Base-by-base conservation (phyloP, 2,888 invertebrate genomes). In the Chirona hameri region DNA sequence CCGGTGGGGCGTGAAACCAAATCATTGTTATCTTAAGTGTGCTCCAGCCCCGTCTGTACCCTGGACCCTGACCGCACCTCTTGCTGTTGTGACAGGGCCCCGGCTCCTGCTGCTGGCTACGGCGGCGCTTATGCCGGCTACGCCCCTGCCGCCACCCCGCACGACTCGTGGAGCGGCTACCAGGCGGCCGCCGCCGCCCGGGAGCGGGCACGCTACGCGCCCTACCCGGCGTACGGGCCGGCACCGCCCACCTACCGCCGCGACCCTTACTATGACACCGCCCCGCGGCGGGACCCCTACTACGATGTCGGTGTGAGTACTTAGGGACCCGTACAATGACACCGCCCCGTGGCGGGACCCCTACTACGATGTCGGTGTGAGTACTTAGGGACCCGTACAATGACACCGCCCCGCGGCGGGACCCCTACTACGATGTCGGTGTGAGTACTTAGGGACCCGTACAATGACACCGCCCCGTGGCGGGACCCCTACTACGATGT, bases 181-280 rank as follows among this genome's bases (percentile, higher is more conserved):
- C 39, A 31, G 76, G 76, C 76, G 39, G 76, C 76, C 21, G 76
- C 76, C 15, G 76, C 76, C 21, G 76, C 39, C 0, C 76, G 76
- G 5, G 76, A 76, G 21, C 76, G 76, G 21, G 76, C 76, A 7
- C 31, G 76, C 15, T 76, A 76, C 39, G 39, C 76, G 21, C 76
- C 76, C 1, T 76, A 76, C 39, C 76, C 76, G 21, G 31, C 76
- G 15, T 76, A 76, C 76, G 76, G 76, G 5, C 76, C 76, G 76
- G 21, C 76, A 21, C 76, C 76, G 76, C 76, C 76, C 29, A n/a
- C 69, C 39, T 76, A 76, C 76, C 76, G 76, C 14, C 76, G 76
- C 21, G 76, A 76, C 39, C 76, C 76, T 21, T 76, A 76, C 76
- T 76, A 76, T 15, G 76, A 76, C 76, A 15, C 15, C 14, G 29